Base-by-base conservation (phyloP, 2,888 invertebrate species). In the Aporophyla lueneburgensis region DNA sequence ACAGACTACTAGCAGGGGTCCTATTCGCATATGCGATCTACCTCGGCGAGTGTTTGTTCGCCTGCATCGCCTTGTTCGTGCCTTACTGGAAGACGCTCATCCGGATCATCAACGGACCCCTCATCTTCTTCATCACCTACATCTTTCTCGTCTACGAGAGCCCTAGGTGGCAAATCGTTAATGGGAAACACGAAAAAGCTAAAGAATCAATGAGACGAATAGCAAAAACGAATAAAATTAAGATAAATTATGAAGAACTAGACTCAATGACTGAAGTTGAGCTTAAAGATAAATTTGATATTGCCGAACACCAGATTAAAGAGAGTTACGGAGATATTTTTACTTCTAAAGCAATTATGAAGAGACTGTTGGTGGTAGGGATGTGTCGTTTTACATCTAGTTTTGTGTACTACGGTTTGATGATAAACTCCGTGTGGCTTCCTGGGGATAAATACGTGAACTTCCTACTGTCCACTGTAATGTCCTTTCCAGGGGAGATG, bases 401-500 rank as follows among this genome's bases (percentile, higher is more conserved):
- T 40, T 96, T 96, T 69, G 94, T 95, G 14, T 96, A 96, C 80
- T 95, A 94, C 70, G 95, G 96, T 0, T 71, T 96, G 75, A 92
- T 95, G 90, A 89, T 95, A 40, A 95, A 95, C 77, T 94, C 95
- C 0, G 96, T 96, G 1, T 93, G 87, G 84, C 84, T 96, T 27
- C 95, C 96, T 0, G 96, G 96, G 0, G 90, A 95, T 71, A 96
- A 95, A 73, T 94, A 96, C 71, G 90, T 91, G 3, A 96, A 95
- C 84, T 96, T 96, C 73, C 76, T 95, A 24, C 85, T 96, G 65
- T 86, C 93, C 3, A 93, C 95, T 0, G 84, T 95, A 56, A 94
- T 95, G 93, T 95, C 95, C 0, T 95, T 94, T 61, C 96, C 96
- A 0, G 96, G 96, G 2, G 96, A 96, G 78, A 70, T 95, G 63